Base-by-base conservation (phyloP, 2,888 invertebrate genomes). In the Hirtodrosophila trivittata region DNA sequence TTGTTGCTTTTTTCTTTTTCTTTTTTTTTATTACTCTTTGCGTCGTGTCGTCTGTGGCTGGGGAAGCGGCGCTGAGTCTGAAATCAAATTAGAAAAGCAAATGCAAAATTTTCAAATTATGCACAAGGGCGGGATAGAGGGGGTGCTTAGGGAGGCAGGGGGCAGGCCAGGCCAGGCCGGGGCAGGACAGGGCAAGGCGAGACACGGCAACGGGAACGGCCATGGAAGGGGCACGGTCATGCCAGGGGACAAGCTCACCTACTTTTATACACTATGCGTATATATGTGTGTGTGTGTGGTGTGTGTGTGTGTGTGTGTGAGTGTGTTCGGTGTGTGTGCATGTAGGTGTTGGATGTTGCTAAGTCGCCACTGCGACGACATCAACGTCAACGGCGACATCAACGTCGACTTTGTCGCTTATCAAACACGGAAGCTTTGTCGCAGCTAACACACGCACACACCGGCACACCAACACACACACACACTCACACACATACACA, bases 381-480 rank as follows among this genome's bases (percentile, higher is more conserved):
- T 47, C 30, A 14, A 30, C 65, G 56, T 26, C 16, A 14, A 46
- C 37, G 43, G 13, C 41, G 28, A 8, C 43, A 42, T 26, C 62
- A 26, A 12, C 56, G 33, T 9, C 55, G 52, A 30, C 50, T 39
- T 50, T 28, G 52, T 12, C 55, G 83, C 80, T 85, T 81, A 85
- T 81, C 81, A 81, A 85, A 85, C 76, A 66, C 81, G 86, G 81
- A 81, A 81, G 78, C 78, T 68, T 65, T 74, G 55, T 33, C 58
- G 76, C 72, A 78, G 54, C 66, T 64, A 45, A 47, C 71, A 66
- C 75, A 63, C 63, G 51, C 6, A 35, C 46, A 50, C 30, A 42
- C 41, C n/a, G n/a, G n/a, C n/a, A n/a, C n/a, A n/a, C n/a, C n/a
- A n/a, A 35, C 35, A 41, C 9, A 28, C 43, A 18, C 18, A 43